A percentile compares a stretch with the other conserved stretches of the same genome.
Evolutionary conservation across 2,888 invertebrate species (phyloP).

Genomic region (Campaea margaritaria): DNA sequence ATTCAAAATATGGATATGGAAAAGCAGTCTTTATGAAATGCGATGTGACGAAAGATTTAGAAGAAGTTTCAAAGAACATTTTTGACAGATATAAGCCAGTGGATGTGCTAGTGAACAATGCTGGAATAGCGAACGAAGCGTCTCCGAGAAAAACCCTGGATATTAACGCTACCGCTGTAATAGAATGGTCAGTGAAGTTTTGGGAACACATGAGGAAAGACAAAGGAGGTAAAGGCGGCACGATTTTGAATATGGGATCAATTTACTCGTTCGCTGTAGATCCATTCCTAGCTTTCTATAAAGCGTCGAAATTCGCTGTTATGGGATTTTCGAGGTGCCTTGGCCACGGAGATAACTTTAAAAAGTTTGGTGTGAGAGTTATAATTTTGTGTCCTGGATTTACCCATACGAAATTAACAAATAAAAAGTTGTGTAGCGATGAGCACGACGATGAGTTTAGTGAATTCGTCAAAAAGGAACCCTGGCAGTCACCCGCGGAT

Average conservation of each 20-base stretch:
- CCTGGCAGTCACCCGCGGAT: conserved; percentile 26
- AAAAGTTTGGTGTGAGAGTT: conserved; percentile 73
- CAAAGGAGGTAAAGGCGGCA: conserved; percentile 83
- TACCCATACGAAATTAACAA: conserved; percentile 22
- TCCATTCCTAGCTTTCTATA: conserved; percentile 80
- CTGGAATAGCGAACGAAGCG: conserved; percentile 55
- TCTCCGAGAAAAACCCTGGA: conserved; percentile 46
- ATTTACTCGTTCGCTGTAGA: conserved; percentile 79
- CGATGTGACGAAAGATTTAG: conserved; percentile 76
- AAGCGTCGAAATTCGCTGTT: conserved; percentile 83
- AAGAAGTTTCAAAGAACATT: conserved; percentile 58
- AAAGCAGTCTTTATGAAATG: conserved; percentile 72
- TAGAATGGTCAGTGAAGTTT: conserved; percentile 61
- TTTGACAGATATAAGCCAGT: conserved; percentile 53
- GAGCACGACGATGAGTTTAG: conserved; percentile 26
- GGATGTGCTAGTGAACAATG: conserved; percentile 69
- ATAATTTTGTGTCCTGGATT: conserved; percentile 54
- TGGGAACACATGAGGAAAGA: conserved; percentile 82
- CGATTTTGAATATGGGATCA: conserved; percentile 86
- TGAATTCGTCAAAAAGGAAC: conserved; percentile 5
- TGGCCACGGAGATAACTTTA: conserved; percentile 66
- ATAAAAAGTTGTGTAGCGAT: conserved; percentile 21
- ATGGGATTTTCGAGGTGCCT: conserved; percentile 73
- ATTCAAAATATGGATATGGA: conserved; percentile 66
- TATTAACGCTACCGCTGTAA: conserved; percentile 57